These are phyloP conservation scores for Sturnus vulgaris DNA, from an alignment of 2,113 vertebrate genomes.

Conservation along the genomic window DNA sequence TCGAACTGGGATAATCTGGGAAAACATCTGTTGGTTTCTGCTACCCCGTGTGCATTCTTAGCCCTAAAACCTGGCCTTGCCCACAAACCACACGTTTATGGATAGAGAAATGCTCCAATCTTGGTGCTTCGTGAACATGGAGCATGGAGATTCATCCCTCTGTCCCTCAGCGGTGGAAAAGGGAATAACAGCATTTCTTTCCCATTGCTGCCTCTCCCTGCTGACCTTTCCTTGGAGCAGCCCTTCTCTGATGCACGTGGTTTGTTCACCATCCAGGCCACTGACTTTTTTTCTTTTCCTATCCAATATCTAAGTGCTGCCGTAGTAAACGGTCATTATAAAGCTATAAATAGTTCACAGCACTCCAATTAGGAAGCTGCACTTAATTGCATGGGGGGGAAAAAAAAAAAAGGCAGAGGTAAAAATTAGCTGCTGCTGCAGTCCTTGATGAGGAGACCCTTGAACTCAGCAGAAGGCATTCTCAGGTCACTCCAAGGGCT, in stretches of 20 bases:
- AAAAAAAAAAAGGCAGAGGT: background rate
- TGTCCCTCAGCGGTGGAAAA: background rate
- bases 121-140: fast-evolving
- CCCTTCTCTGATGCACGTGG: background rate
- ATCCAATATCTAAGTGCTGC: background rate
- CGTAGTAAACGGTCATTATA: background rate
- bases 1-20: background rate
- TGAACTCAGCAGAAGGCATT: background rate
- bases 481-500: background rate
- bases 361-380: conserved; percentile 7
- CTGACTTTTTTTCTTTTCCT: background rate
- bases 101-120: background rate
- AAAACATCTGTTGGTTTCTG: background rate
- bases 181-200: background rate
- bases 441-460: conserved; percentile 3
- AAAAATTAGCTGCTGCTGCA: background rate
- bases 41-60: background rate
- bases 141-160: background rate
- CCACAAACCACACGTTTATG: background rate
- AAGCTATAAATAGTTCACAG: conserved; percentile 35
- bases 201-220: background rate
- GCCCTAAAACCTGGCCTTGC: background rate
- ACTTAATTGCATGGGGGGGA: background rate
- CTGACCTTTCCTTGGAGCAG: background rate
- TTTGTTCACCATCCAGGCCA: background rate